Base-by-base conservation (phyloP, 2,888 invertebrate genomes). In the Cylindroiulus punctatus region DNA sequence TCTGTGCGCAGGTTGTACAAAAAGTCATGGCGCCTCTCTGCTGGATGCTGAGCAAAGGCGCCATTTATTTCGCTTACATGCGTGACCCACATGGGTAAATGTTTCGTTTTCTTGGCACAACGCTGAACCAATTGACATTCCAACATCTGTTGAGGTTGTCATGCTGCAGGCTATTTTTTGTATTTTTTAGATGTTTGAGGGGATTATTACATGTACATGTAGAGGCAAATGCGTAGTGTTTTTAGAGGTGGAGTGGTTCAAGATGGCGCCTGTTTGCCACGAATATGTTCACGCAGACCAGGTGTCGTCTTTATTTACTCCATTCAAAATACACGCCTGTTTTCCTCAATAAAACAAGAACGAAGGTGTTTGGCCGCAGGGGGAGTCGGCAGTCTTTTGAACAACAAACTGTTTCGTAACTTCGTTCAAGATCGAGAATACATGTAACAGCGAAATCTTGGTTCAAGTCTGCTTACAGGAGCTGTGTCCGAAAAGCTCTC, bases 301-400 rank as follows among this genome's bases (percentile, higher is more conserved):
- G 76, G 30, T 76, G 76, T 76, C 76, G 76, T 76, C 76, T 76
- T 76, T 26, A 30, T 76, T 76, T 76, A 30, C 30, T 30, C 76
- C 76, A 22, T 26, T 76, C 76, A 12, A 30, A 76, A 76, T 30
- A 22, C 26, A 12, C 26, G 26, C 30, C 30, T 76, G 76, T 76
- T 76, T 76, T 76, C 76, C 76, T 76, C 76, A 30, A 76, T 76
- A 76, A 76, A 76, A 76, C 76, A 76, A 76, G 30, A 30, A 26
- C 30, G 30, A 76, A 30, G 26, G 12, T 76, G 22, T 76, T 26
- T 76, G 76, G 30, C 76, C 30, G 14, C 22, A 30, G 76, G 76
- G 30, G 52, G 26, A 0, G 76, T 76, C 30, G 3, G 76, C 26
- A 76, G 30, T 76, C 30, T 76, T 76, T 0, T 30, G 30, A 76